Base-by-base conservation (phyloP, 2,888 invertebrate genomes). In the Rugalucina vietnamica region DNA sequence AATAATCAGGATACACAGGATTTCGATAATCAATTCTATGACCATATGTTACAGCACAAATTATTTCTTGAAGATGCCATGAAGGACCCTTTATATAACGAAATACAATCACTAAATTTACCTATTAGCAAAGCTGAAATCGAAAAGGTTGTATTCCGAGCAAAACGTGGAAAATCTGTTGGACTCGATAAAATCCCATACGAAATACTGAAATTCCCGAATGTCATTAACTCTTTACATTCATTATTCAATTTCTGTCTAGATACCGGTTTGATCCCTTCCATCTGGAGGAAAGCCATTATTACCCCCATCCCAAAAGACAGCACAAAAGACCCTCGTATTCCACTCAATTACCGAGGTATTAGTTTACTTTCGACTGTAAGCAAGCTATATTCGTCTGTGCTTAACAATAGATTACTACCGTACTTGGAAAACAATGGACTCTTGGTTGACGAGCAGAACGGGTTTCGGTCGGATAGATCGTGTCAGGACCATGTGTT, bases 401-500 rank as follows among this genome's bases (percentile, higher is more conserved):
- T 60, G 60, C 29, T 60, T 10, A 60, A 60, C 29, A 29, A 60
- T 27, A 27, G 60, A 29, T 60, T 60, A 27, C 60, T 60, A 29
- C 60, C 29, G 5, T 60, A 60, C 29, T 60, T 60, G 29, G 60
- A 60, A 60, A 27, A 24, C 29, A 60, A 60, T 29, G 24, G 60
- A 60, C 60, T 29, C 27, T 18, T 60, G 2, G 60, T 60, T 3
- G 73, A 73, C 10, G 43, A 73, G 12, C 73, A 73, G 24, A 73
- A 73, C 50, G 73, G 73, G 24, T 73, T 73, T 39, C 5, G 73
- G 49, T n/a, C 34, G 21, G 50, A 73, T 27, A 4, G 73, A 29
- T 49, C 73, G 5, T 73, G 73, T 73, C 34, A 32, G 32, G 73
- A 73, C 32, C 73, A 73, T 50, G 50, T 73, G 21, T 73, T 5